Percentiles rank a stretch among this genome's conserved stretches.
These are phyloP conservation scores for Thecophora atra DNA, from an alignment of 2,888 invertebrate genomes.

Conservation along the genomic window DNA sequence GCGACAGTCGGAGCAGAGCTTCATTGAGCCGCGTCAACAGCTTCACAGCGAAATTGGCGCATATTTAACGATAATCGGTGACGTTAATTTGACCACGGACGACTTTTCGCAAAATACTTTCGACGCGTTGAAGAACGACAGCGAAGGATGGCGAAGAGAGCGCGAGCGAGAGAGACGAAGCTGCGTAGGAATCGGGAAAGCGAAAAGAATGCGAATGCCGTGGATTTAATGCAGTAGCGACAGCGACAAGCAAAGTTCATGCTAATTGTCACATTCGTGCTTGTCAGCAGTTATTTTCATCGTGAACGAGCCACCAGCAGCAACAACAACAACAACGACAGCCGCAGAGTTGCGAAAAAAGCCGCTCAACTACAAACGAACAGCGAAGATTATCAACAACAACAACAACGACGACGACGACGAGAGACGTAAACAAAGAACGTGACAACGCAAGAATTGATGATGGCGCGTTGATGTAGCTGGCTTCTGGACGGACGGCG, in stretches of 20 bases:
- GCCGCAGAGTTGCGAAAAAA: slow-evolving; percentile 6
- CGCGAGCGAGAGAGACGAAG: not conserved
- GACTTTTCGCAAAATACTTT: not conserved
- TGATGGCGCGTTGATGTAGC: not conserved
- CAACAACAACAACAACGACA: slow-evolving; percentile 23
- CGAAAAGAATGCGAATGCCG: not conserved
- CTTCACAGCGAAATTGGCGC: not conserved
- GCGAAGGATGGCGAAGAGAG: not conserved
- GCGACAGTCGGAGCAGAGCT: too few relatives aligned
- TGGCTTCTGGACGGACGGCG: not conserved
- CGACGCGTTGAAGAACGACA: not conserved
- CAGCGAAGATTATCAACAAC: not conserved
- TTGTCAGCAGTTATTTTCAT: slow-evolving; percentile 39
- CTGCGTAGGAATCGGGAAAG: not conserved
- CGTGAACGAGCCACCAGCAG: slow-evolving; percentile 25
- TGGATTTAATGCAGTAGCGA: not conserved
- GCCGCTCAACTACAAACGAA: not conserved
- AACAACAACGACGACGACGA: slow-evolving; percentile 1
- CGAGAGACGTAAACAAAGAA: not conserved
- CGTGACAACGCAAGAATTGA: not conserved
- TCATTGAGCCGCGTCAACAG: not conserved
- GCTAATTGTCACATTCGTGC: slow-evolving; percentile 42
- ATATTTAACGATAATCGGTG: not conserved
- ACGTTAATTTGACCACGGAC: not conserved
- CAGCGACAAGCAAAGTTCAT: slow-evolving; percentile 34